Conservation (phyloP, 2,113 vertebrate species). For the Fregetta grallaria region DNA sequence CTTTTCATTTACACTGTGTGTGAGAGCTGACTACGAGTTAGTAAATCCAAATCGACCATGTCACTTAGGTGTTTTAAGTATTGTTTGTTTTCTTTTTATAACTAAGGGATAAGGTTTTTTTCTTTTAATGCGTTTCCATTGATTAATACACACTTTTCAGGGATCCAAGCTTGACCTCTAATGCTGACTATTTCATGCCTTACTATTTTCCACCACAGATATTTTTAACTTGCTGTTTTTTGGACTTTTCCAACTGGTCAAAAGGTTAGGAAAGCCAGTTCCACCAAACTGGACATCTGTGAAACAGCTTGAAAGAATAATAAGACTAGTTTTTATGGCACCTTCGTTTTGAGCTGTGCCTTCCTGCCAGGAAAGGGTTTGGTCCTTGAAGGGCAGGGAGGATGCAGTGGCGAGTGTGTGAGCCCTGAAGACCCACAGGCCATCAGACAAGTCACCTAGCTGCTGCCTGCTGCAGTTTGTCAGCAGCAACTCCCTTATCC, state of each 20-base stretch:
- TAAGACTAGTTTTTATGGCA: neutral
- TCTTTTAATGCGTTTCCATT: neutral
- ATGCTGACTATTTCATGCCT: conserved; percentile 4
- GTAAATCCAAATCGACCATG: neutral
- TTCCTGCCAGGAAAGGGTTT: neutral
- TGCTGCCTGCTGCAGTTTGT: neutral
- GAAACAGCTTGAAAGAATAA: neutral
- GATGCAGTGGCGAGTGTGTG: neutral
- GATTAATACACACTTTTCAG: neutral
- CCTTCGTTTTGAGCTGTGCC: neutral
- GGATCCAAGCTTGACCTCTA: neutral
- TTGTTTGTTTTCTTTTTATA: neutral
- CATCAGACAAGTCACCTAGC: neutral
- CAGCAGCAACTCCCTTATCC: neutral
- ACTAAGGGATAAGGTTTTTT: neutral
- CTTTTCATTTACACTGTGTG: neutral
- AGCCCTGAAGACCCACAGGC: neutral
- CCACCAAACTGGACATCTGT: neutral
- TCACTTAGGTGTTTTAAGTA: neutral
- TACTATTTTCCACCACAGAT: neutral
- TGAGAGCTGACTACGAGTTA: neutral
- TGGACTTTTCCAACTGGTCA: neutral
- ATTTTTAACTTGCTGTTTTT: conserved; percentile 6
- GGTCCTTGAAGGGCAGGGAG: neutral
- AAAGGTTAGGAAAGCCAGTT: conserved; percentile 11